Conservation (phyloP, 2,888 invertebrate genomes). For the Philereme transversata region DNA sequence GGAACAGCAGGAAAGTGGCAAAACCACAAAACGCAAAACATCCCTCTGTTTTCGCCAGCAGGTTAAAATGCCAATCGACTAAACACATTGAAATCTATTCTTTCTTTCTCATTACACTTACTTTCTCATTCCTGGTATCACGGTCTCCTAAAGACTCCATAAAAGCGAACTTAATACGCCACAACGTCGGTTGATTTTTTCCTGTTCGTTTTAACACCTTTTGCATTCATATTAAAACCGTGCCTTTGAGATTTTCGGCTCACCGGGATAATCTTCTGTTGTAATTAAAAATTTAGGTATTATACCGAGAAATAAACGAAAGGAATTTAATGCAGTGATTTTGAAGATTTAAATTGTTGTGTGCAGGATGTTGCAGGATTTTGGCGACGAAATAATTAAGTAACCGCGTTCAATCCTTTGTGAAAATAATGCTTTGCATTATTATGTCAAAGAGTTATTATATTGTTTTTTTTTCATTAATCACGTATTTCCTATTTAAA, state of each 20-base stretch:
- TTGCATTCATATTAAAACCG: conserved; percentile 21
- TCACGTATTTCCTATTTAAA: too few species aligned
- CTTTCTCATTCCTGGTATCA: conserved; percentile 52
- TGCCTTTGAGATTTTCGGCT: conserved; percentile 15
- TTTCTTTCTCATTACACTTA: not conserved
- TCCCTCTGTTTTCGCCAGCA: too few species aligned
- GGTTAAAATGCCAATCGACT: not conserved
- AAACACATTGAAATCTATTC: not conserved
- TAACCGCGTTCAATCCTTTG: too few species aligned
- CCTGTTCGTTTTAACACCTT: conserved; percentile 19
- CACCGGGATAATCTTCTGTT: conserved; percentile 15
- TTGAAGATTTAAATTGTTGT: too few species aligned
- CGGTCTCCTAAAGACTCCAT: conserved; percentile 55
- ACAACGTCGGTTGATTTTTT: conserved; percentile 24
- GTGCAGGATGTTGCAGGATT: not conserved
- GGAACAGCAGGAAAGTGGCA: too few species aligned
- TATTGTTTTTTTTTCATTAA: too few species aligned
- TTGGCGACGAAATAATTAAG: too few species aligned
- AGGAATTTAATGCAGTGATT: not conserved
- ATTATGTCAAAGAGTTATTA: too few species aligned
- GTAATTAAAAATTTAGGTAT: conserved; percentile 18
- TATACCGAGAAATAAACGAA: conserved; percentile 3
- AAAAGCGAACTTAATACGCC: conserved; percentile 55
- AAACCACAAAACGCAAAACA: too few species aligned
- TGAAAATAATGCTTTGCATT: too few species aligned